Percentiles rank a stretch among this genome's conserved stretches.
Evolutionary conservation across 2,888 invertebrate species (phyloP).

Genomic region (Melipona bicolor): DNA sequence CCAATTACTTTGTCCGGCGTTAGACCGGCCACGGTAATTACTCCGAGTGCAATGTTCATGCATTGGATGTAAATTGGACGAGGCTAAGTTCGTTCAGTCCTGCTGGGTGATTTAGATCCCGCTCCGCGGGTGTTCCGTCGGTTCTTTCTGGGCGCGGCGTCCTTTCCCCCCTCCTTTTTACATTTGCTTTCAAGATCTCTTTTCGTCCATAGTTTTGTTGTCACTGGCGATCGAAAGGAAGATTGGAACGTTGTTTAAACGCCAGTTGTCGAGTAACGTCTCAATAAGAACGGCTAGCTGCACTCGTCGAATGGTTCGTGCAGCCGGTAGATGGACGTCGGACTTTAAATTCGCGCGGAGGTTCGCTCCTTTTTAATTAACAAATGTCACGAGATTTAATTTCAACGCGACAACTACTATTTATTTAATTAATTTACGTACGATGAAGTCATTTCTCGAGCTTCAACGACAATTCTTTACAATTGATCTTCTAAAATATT

Average conservation of each 20-base stretch:
- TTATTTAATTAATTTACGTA: too few relatives aligned
- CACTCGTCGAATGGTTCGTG: neutral
- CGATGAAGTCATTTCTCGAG: too few relatives aligned
- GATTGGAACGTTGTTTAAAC: neutral
- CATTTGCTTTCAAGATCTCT: neutral
- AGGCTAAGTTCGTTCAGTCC: slow-evolving; percentile 27
- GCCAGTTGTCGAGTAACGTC: slow-evolving; percentile 4
- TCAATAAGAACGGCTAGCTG: neutral
- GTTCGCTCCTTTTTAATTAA: too few relatives aligned
- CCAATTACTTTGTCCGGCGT: slow-evolving; percentile 55
- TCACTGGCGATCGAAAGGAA: slow-evolving; percentile 1
- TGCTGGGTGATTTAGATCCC: slow-evolving; percentile 37
- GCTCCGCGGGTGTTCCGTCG: slow-evolving; percentile 17
- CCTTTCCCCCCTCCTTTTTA: neutral
- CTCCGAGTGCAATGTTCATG: slow-evolving; percentile 47
- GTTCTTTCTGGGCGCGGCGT: neutral
- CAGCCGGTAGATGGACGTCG: slow-evolving; percentile 3
- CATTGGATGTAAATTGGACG: slow-evolving; percentile 57
- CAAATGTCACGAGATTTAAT: too few relatives aligned
- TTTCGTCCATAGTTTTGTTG: neutral
- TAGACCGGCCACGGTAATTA: slow-evolving; percentile 52
- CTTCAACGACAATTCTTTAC: too few relatives aligned
- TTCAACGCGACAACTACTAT: too few relatives aligned
- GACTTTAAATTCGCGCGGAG: neutral
- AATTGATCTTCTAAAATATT: too few relatives aligned